Percentiles rank a stretch among this genome's conserved stretches.
Conservation (phyloP, 2,113 vertebrate species). For the Nesogale talazaci region DNA sequence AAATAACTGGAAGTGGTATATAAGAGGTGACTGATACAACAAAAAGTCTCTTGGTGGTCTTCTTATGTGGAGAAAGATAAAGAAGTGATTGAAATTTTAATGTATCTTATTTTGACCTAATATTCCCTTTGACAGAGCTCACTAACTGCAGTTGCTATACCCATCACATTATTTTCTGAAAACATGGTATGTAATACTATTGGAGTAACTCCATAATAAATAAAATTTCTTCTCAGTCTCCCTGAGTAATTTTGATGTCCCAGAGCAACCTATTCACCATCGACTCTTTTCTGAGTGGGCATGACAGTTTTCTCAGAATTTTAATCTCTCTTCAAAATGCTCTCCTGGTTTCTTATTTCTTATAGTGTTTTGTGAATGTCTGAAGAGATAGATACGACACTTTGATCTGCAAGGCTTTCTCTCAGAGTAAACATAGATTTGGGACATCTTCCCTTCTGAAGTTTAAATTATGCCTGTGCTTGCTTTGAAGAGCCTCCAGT, state of each 20-base stretch:
- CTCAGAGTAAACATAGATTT: slow-evolving; percentile 60
- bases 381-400: not conserved
- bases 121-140: slow-evolving; percentile 58
- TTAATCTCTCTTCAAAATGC: slow-evolving; percentile 31
- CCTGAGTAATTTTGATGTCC: slow-evolving; percentile 26
- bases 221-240: not conserved
- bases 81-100: slow-evolving; percentile 30
- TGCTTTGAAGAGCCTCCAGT: slow-evolving; percentile 50
- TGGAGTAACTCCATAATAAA: slow-evolving; percentile 1
- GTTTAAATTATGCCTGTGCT: slow-evolving; percentile 41
- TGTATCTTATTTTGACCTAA: slow-evolving; percentile 33
- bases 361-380: slow-evolving; percentile 40
- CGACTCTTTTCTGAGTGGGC: slow-evolving; percentile 34
- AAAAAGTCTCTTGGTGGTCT: not conserved
- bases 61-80: slow-evolving; percentile 20
- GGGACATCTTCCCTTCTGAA: slow-evolving; percentile 56
- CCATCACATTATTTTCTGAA: slow-evolving; percentile 47
- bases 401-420: slow-evolving; percentile 58
- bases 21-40: not conserved
- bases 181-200: slow-evolving; percentile 37
- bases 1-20: not conserved
- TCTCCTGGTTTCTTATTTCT: slow-evolving; percentile 53
- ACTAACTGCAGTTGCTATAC: slow-evolving; percentile 26
- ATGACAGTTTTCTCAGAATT: slow-evolving; percentile 52
- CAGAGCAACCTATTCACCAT: slow-evolving; percentile 29